Base-by-base conservation (phyloP, 2,113 vertebrate species). In the Calyptommatus sinebrachiatus region DNA sequence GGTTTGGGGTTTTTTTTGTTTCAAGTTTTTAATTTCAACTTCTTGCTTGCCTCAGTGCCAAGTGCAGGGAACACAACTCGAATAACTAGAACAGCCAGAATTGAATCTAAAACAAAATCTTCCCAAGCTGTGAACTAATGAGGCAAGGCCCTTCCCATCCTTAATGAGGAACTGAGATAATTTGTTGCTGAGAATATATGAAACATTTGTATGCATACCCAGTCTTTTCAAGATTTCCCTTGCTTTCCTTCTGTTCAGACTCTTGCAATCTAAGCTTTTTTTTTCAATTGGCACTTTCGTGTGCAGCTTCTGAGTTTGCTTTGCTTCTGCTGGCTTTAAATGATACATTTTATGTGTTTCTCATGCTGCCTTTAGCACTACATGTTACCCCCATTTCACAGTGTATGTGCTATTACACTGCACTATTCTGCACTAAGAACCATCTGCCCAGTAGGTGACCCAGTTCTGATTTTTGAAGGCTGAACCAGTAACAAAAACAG, bases 41-140 rank as follows among this genome's bases (percentile, higher is more conserved):
- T 57, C 65, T 69, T 45, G 18, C 79, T 80, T 68, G 71, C 12
- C n/a, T 7, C 35, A 48, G 67, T 16, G 60, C 29, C 10, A 41
- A 8, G 20, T 31, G 12, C n/a, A 75, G 20, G 29, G 71, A 48
- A 46, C n/a, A 45, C 18, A 69, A 62, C n/a, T 29, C 46, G 50
- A 76, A 68, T 73, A 74, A 73, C 62, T 24, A 41, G 71, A 20
- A 69, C 28, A 76, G 60, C 72, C 79, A 62, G 35, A 70, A 76
- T 4, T 60, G 5, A 45, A 1, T 75, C 65, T 62, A 62, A 35
- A 78, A 60, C 14, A 68, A 77, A 80, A 74, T 24, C 16, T 11
- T 80, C 28, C 12, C 29, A 57, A 45, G 50, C 50, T 73, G 41
- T 72, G 41, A 80, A 35, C 26, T 71, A 46, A 46, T 46, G 67